phyloP scores from a whole-genome alignment of 2,797 vertebrate species.

The Lates japonicus region DNA sequence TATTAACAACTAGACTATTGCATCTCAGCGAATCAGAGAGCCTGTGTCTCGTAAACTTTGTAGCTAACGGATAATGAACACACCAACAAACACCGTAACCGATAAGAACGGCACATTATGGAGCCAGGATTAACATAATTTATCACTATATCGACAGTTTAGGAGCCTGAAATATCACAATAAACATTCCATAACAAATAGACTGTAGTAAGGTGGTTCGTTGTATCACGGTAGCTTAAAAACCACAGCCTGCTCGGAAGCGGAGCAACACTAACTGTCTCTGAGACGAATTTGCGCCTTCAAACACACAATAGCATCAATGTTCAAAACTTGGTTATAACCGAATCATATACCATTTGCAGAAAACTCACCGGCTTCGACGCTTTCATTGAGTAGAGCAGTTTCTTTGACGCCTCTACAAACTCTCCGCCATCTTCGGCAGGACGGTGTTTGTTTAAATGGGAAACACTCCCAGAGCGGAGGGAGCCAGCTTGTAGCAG shows the following conservation, averaged over 20 bases:
- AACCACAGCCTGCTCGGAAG: constrained; percentile 73
- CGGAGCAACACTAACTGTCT: constrained; percentile 68
- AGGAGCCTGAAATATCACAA: background rate
- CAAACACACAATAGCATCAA: constrained; percentile 31
- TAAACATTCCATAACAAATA: constrained; percentile 61
- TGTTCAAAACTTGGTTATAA: constrained; percentile 33
- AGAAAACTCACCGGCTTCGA: constrained; percentile 87
- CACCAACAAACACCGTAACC: constrained; percentile 10
- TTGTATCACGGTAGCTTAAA: constrained; percentile 73
- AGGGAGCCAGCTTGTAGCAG: constrained; percentile 83
- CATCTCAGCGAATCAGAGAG: constrained; percentile 49
- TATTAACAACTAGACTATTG: constrained; percentile 32
- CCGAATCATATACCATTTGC: background rate
- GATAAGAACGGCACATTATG: background rate
- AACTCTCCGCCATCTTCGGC: constrained; percentile 96
- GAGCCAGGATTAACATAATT: rapidly evolving
- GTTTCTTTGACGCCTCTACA: constrained; percentile 87
- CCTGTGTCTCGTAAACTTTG: constrained; percentile 76
- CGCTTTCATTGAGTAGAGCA: constrained; percentile 84
- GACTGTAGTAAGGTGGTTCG: constrained; percentile 62
- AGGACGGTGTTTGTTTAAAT: constrained; percentile 93
- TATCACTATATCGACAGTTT: background rate
- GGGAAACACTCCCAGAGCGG: constrained; percentile 92
- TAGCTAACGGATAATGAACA: constrained; percentile 47
- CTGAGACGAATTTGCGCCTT: constrained; percentile 36